Evolutionary conservation across 2,113 vertebrate species (phyloP), one percentile per base, ranked within the genome.

Genomic region (Oryzias javanicus): DNA sequence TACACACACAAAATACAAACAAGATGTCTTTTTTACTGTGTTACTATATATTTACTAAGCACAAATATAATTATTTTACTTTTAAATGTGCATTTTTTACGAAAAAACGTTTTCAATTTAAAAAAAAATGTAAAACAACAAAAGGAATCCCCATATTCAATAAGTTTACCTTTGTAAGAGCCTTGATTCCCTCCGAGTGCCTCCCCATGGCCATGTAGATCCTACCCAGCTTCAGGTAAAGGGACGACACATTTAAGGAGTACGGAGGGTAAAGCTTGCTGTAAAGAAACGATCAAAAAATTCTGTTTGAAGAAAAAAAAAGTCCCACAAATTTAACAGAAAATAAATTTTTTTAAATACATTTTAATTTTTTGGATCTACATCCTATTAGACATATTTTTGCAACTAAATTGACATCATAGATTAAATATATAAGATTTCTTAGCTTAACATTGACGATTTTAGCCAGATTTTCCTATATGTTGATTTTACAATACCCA

Each of bases 201-300:
- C 90, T 92, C 4, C 94, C 93, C 74, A 96, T 76, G 0, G 86
- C 88, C 85, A 94, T 85, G 73, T 96, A 93, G 10, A 98, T 86
- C 42, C 93, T 81, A 4, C 94, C 96, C 51, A 99, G 49, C 80
- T 99, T 99, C 86, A 99, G 89, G 90, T 94, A 96, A 93, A 99
- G 93, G 64, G 97, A 98, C 19, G 96, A 95, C 77, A 99, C 94
- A 0, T 99, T 99, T 76, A 98, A 70, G 0, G 97, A 99, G 86
- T 94, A 94, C 44, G 91, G 55, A 0, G 96, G 95, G 35, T 99
- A 99, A 71, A 98, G 90, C 74, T 93, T 90, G 35, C 96, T 98
- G 88, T 18, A 83, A 51, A 48, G 49, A 68, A 14, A 58, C 35
- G 5, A 4, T 44, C 16, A 17, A 47, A 47, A 0, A 19, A 47